Evolutionary conservation across 2,888 invertebrate species (phyloP).

Genomic region (Xanthia icteritia): DNA sequence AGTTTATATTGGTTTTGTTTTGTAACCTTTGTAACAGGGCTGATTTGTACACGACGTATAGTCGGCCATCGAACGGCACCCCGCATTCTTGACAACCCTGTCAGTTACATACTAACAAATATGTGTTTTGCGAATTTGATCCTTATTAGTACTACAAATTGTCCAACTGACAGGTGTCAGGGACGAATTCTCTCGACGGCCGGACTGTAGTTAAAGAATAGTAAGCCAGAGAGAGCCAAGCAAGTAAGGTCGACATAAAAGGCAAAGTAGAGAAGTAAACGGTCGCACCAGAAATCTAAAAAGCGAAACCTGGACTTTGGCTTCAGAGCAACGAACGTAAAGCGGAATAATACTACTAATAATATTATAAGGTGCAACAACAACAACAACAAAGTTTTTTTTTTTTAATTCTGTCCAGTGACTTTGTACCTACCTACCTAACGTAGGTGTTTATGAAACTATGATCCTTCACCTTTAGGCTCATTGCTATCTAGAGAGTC

Average conservation of each 20-base stretch:
- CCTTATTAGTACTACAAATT: too few species aligned
- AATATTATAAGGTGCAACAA: neutral
- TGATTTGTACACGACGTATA: neutral
- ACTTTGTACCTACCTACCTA: conserved; percentile 40
- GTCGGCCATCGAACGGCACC: too few species aligned
- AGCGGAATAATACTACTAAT: conserved; percentile 6
- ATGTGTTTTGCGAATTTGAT: too few species aligned
- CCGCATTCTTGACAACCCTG: too few species aligned
- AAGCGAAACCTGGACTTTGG: conserved; percentile 9
- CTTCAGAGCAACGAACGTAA: conserved; percentile 4
- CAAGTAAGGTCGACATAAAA: neutral
- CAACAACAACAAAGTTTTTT: conserved; percentile 29
- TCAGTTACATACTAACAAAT: too few species aligned
- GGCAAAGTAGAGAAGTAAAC: neutral
- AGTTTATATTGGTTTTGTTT: neutral
- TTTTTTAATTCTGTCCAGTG: conserved; percentile 28
- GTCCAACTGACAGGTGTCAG: too few species aligned
- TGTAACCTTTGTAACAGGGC: neutral
- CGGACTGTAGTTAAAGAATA: too few species aligned
- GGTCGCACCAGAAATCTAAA: neutral
- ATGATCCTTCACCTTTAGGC: conserved; percentile 64
- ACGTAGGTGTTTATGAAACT: conserved; percentile 34
- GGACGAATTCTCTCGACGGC: too few species aligned
- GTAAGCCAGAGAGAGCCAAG: neutral
- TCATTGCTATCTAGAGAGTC: conserved; percentile 51